These are phyloP conservation scores for Metalampra italica DNA, from an alignment of 2,888 invertebrate species.

Conservation along the genomic window DNA sequence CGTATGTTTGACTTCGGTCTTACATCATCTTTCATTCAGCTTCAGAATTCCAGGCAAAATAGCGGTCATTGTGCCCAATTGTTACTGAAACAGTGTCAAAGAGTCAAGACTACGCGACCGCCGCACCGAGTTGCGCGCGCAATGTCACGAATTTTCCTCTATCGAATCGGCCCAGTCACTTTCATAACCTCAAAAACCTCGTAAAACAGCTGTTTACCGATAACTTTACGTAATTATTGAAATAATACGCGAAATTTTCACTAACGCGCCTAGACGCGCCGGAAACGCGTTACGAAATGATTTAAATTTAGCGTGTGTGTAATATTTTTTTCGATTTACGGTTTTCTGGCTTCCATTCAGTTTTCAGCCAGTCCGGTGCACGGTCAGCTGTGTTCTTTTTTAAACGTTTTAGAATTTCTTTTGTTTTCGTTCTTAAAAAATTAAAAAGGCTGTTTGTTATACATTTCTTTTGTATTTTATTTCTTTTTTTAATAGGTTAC, in stretches of 20 bases:
- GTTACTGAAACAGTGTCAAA: constrained; percentile 33
- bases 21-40: not conserved
- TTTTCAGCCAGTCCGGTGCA: constrained; percentile 50
- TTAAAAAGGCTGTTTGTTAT: not conserved
- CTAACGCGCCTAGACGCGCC: constrained; percentile 43
- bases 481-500: no score
- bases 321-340: constrained; percentile 61
- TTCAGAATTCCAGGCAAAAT: not conserved
- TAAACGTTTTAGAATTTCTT: constrained; percentile 14
- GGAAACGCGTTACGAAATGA: constrained; percentile 60
- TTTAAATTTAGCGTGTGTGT: constrained; percentile 63
- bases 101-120: constrained; percentile 41
- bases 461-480: not conserved
- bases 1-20: no score
- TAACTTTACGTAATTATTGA: constrained; percentile 33
- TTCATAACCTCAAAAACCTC: constrained; percentile 62
- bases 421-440: constrained; percentile 15
- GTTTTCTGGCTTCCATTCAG: constrained; percentile 68
- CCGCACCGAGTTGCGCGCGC: constrained; percentile 64
- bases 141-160: constrained; percentile 40
- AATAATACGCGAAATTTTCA: constrained; percentile 15
- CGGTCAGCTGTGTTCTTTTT: constrained; percentile 40
- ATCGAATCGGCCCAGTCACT: constrained; percentile 68
- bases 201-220: constrained; percentile 64
- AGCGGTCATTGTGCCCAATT: constrained; percentile 5